phyloP scores from a whole-genome alignment of 64 coral and sea anemone species.

The Porites australiensis region DNA sequence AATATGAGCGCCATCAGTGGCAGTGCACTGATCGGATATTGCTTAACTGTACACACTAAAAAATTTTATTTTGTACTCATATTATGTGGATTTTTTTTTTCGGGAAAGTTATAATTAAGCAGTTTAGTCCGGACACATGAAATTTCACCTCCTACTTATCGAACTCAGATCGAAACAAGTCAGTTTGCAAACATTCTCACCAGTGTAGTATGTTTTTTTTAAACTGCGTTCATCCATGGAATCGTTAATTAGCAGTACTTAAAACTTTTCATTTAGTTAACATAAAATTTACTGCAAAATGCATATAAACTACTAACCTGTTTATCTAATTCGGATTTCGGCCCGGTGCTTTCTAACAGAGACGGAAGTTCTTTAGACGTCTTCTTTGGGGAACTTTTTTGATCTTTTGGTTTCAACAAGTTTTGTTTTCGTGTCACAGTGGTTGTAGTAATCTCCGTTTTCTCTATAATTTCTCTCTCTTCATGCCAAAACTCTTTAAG shows the following conservation, averaged over 20 bases:
- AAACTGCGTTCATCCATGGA: neutral
- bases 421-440: slow-evolving; percentile 30
- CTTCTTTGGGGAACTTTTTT: slow-evolving; percentile 47
- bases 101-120: neutral
- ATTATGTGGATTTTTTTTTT: neutral
- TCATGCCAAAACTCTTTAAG: slow-evolving; percentile 55
- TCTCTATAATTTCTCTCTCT: slow-evolving; percentile 37
- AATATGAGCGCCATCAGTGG: neutral
- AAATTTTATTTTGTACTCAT: neutral
- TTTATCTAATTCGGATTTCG: slow-evolving; percentile 92
- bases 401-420: slow-evolving; percentile 42
- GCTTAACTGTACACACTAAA: neutral
- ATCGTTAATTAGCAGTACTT: slow-evolving; percentile 17
- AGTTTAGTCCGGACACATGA: neutral
- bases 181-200: neutral
- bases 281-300: slow-evolving; percentile 29
- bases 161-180: neutral
- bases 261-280: slow-evolving; percentile 36
- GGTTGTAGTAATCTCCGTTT: slow-evolving; percentile 12
- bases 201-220: neutral
- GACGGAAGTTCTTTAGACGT: slow-evolving; percentile 39
- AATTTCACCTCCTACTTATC: neutral
- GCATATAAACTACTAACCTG: slow-evolving; percentile 68
- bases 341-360: slow-evolving; percentile 69
- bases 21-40: neutral